A percentile compares a stretch with the other conserved stretches of the same genome.
Evolutionary conservation across 1,140 invertebrate genomes (phyloP).

Genomic region (Ridgeia piscesae): DNA sequence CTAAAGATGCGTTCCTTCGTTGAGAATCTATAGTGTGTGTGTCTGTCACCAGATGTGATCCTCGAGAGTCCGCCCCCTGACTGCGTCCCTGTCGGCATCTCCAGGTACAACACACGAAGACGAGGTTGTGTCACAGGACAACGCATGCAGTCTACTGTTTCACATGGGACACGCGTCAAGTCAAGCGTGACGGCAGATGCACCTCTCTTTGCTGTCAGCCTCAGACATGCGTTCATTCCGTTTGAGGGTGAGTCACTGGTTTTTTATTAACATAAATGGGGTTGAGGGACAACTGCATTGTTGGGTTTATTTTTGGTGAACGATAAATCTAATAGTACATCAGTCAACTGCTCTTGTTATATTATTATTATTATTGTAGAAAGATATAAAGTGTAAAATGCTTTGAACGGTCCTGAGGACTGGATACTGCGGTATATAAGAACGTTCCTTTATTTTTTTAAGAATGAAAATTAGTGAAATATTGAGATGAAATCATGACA

Average conservation of each 20-base stretch:
- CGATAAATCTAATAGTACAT: too few relatives aligned
- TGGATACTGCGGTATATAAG: too few relatives aligned
- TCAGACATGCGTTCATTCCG: slow-evolving; percentile 68
- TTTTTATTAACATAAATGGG: too few relatives aligned
- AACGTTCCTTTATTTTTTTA: too few relatives aligned
- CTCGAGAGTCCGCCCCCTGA: slow-evolving; percentile 40
- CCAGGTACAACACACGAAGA: slow-evolving; percentile 21
- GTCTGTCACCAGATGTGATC: slow-evolving; percentile 33
- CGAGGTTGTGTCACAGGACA: slow-evolving; percentile 27
- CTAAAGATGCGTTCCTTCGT: background rate
- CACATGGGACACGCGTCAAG: slow-evolving; percentile 30
- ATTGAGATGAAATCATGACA: background rate
- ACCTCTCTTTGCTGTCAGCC: slow-evolving; percentile 45
- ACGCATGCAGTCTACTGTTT: slow-evolving; percentile 24
- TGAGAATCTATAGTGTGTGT: background rate
- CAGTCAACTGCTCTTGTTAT: too few relatives aligned
- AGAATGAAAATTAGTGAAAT: background rate
- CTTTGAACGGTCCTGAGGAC: too few relatives aligned
- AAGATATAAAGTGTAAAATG: too few relatives aligned
- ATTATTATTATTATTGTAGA: too few relatives aligned
- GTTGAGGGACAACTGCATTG: too few relatives aligned
- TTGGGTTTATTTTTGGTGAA: too few relatives aligned
- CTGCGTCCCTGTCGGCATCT: background rate
- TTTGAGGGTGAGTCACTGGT: slow-evolving; percentile 55
- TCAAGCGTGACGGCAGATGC: slow-evolving; percentile 11